Conservation (phyloP, 1,140 invertebrate genomes). For the Scaptomyza hsui region DNA sequence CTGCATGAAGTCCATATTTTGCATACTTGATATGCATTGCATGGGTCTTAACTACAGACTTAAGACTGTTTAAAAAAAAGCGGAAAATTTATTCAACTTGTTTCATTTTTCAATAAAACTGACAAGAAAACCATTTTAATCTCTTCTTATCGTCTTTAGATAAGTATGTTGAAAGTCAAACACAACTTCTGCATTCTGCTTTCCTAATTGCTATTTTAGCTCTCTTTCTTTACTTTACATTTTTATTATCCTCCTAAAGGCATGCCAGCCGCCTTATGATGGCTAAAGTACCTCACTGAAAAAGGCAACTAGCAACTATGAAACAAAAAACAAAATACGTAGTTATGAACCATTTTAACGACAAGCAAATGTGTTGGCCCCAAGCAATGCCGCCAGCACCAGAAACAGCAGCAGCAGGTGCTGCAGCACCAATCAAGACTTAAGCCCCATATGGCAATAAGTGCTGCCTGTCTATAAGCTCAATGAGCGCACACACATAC, state of each 20-base stretch:
- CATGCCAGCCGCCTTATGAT: constrained; percentile 2
- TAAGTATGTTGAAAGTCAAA: constrained; percentile 1
- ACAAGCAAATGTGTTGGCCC: constrained; percentile 40
- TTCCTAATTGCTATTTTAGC: neutral
- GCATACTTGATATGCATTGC: neutral
- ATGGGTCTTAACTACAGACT: neutral
- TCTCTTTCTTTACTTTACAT: neutral
- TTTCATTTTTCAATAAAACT: neutral
- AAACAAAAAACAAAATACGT: constrained; percentile 9
- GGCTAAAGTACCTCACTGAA: constrained; percentile 12
- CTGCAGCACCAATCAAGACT: constrained; percentile 58
- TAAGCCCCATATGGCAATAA: constrained; percentile 36
- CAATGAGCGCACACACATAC: constrained; percentile 41
- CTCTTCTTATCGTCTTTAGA: neutral
- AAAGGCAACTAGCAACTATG: neutral
- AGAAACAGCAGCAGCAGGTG: constrained; percentile 63
- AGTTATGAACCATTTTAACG: constrained; percentile 49
- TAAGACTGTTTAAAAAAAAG: neutral
- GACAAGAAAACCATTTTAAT: neutral
- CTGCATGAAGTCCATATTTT: neutral
- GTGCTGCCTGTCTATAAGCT: constrained; percentile 38
- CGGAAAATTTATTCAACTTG: neutral
- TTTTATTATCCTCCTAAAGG: neutral
- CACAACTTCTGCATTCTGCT: neutral
- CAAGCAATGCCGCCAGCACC: constrained; percentile 20